Percentiles rank a stretch among this genome's conserved stretches.
Conservation (phyloP, 2,113 vertebrate genomes). For the Gnathonemus echidnorhynchus region DNA sequence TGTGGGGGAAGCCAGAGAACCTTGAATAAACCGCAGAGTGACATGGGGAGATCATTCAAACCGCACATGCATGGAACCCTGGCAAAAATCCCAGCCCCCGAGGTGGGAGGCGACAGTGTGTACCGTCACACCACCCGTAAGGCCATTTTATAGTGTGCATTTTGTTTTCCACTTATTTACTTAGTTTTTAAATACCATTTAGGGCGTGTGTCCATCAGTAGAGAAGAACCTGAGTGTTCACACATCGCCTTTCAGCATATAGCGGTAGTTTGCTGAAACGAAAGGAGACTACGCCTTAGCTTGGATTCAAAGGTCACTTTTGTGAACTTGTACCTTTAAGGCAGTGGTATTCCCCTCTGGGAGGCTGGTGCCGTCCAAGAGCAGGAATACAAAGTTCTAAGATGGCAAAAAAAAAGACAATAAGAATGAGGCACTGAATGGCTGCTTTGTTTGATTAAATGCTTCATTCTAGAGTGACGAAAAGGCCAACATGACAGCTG, state of each 20-base stretch:
- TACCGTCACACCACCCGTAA: neutral
- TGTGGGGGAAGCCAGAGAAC: neutral
- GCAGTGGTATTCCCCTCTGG: neutral
- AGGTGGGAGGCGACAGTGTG: neutral
- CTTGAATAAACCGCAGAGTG: neutral
- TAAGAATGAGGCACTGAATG: neutral
- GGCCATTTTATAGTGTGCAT: neutral
- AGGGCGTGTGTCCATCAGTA: neutral
- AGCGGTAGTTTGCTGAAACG: neutral
- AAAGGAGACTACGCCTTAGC: neutral
- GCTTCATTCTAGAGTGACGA: neutral
- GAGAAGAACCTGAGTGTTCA: neutral
- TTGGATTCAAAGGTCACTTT: neutral
- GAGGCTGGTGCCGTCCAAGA: neutral
- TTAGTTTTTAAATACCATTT: neutral
- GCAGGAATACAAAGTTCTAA: neutral
- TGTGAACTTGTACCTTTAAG: neutral
- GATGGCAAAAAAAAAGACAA: neutral
- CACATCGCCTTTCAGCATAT: neutral
- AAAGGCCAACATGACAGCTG: slow-evolving; percentile 31
- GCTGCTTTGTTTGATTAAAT: neutral
- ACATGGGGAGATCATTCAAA: too few relatives aligned
- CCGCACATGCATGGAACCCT: neutral
- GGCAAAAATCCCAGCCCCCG: neutral
- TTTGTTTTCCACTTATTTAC: neutral